Percentiles rank a stretch among this genome's conserved stretches.
Conservation (phyloP, 2,888 invertebrate genomes). For the Athalia circularis region DNA sequence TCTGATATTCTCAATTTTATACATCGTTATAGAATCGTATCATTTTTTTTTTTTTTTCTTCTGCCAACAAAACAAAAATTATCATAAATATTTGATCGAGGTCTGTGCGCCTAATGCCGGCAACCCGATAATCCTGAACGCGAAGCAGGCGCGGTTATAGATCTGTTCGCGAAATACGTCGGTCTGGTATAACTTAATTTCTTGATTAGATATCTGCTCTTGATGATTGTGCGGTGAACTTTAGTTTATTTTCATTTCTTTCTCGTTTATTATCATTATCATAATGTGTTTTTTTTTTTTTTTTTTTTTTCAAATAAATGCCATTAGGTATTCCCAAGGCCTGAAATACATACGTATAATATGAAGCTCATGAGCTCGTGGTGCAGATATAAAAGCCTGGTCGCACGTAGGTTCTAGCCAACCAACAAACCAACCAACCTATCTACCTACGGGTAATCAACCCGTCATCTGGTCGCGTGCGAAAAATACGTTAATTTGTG, state of each 20-base stretch:
- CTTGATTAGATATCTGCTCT: conserved; percentile 31
- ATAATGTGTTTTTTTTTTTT: neutral
- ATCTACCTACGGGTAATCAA: conserved; percentile 59
- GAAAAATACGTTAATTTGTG: conserved; percentile 71
- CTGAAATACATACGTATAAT: conserved; percentile 27
- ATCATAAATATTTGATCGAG: neutral
- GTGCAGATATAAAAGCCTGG: conserved; percentile 47
- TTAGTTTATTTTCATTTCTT: conserved; percentile 1
- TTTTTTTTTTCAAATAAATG: conserved; percentile 36
- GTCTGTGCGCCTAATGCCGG: conserved; percentile 31
- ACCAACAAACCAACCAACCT: no score
- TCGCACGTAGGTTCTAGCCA: conserved; percentile 47
- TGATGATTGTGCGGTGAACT: neutral
- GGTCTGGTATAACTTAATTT: conserved; percentile 17
- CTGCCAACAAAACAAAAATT: no score
- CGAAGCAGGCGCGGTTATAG: neutral
- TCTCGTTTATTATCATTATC: neutral
- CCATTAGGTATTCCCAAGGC: conserved; percentile 47
- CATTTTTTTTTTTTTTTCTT: no score
- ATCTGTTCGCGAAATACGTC: neutral
- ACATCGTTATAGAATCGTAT: no score
- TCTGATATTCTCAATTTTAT: no score
- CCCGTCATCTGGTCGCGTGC: conserved; percentile 68
- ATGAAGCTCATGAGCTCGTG: no score
- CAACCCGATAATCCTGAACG: conserved; percentile 25